Percentiles rank a stretch among this genome's conserved stretches.
Conservation (phyloP, 1,140 invertebrate species). For the Drosophila mayri region DNA sequence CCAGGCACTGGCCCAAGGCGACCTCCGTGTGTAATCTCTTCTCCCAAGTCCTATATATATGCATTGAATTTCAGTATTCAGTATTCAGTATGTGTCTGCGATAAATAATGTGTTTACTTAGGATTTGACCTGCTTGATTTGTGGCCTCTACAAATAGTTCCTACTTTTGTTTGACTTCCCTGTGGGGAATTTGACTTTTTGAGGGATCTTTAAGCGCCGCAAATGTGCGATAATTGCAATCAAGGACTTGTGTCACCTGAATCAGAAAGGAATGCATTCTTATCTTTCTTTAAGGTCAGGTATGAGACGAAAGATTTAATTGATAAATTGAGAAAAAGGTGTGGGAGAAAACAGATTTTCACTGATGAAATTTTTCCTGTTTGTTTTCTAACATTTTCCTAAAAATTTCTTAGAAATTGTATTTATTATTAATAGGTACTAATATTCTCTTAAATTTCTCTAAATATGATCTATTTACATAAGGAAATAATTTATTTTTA, state of each 20-base stretch:
- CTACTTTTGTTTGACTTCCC: conserved; percentile 43
- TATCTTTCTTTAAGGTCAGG: conserved; percentile 15
- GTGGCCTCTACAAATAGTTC: conserved; percentile 67
- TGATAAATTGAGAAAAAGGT: background rate
- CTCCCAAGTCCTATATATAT: conserved; percentile 1
- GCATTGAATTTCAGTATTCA: conserved; percentile 5
- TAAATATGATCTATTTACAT: background rate
- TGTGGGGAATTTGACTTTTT: conserved; percentile 22
- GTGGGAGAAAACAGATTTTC: background rate
- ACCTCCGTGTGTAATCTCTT: conserved; percentile 43
- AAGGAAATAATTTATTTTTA: background rate
- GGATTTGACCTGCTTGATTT: conserved; percentile 79
- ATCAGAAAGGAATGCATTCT: background rate
- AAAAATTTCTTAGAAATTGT: too few species aligned
- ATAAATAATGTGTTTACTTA: conserved; percentile 84
- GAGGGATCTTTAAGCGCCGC: conserved; percentile 26
- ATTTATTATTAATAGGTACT: too few species aligned
- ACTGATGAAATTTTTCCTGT: too few species aligned
- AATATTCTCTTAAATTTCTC: too few species aligned
- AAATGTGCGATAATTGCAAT: conserved; percentile 22
- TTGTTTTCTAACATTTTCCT: background rate
- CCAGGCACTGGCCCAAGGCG: conserved; percentile 55
- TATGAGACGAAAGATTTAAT: background rate
- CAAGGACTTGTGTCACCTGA: conserved; percentile 36
- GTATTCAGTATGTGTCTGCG: conserved; percentile 47